Conservation (phyloP, 1,140 invertebrate species). For the Acyrthosiphon pisum region DNA sequence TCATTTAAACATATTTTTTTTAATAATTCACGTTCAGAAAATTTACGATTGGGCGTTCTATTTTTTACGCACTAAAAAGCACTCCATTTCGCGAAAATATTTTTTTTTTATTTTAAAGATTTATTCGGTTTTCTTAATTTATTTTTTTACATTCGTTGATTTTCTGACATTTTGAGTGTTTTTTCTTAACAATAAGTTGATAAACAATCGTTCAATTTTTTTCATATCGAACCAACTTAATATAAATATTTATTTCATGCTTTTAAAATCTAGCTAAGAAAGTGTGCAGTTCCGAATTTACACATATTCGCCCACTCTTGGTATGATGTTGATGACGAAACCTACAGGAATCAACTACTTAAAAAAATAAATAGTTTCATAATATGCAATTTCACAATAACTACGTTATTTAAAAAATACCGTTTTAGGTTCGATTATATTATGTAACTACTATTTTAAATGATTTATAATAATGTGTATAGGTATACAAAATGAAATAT, state of each 20-base stretch:
- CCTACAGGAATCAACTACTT: background rate
- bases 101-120: background rate
- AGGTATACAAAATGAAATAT: background rate
- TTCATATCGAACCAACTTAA: background rate
- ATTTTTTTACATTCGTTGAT: background rate
- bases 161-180: background rate
- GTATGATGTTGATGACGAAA: background rate
- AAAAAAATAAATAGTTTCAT: background rate
- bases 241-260: background rate
- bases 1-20: background rate
- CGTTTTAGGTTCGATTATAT: too few species aligned
- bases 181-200: background rate
- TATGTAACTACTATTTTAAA: background rate
- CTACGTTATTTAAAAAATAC: background rate
- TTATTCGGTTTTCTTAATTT: background rate
- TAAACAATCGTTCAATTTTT: background rate
- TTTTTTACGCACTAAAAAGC: background rate
- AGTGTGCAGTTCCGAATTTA: background rate
- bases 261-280: background rate
- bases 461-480: background rate
- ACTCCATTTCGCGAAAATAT: accelerated
- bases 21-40: too few species aligned
- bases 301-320: background rate
- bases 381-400: background rate
- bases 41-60: background rate